phyloP scores from a whole-genome alignment of 2,888 invertebrate species.

The Xanthostigma xanthostigma region DNA sequence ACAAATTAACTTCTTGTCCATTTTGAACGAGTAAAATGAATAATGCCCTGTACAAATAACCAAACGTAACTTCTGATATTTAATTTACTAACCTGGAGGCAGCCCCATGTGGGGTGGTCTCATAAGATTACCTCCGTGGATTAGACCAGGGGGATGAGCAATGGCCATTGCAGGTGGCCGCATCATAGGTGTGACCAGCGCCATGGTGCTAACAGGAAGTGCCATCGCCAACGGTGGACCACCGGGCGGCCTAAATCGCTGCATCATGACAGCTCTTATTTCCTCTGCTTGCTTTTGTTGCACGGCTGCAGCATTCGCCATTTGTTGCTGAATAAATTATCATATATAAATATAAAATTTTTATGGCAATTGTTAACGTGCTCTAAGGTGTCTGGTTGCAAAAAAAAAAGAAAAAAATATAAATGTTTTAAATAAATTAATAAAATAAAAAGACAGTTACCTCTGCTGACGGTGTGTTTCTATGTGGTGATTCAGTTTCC shows the following conservation, averaged over 20 bases:
- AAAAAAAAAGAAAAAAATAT: background rate
- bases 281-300: conserved; percentile 27
- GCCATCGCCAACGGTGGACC: conserved; percentile 29
- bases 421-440: background rate
- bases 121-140: conserved; percentile 44
- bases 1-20: too few relatives aligned
- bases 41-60: too few relatives aligned
- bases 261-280: conserved; percentile 27
- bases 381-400: conserved; percentile 14
- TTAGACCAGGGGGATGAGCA: conserved; percentile 34
- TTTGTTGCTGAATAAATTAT: conserved; percentile 22
- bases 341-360: too few relatives aligned
- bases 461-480: conserved; percentile 12
- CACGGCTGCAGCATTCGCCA: conserved; percentile 27
- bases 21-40: too few relatives aligned
- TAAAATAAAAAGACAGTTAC: conserved; percentile 9
- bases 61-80: background rate
- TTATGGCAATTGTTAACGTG: background rate
- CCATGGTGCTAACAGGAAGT: conserved; percentile 31
- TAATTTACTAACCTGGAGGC: conserved; percentile 44
- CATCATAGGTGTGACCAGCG: conserved; percentile 36
- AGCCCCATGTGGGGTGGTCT: conserved; percentile 47
- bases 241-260: conserved; percentile 31
- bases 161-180: conserved; percentile 29
- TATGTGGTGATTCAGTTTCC: conserved; percentile 23